Base-by-base conservation (phyloP, 2,113 vertebrate genomes). In the Oreocharis arfaki region DNA sequence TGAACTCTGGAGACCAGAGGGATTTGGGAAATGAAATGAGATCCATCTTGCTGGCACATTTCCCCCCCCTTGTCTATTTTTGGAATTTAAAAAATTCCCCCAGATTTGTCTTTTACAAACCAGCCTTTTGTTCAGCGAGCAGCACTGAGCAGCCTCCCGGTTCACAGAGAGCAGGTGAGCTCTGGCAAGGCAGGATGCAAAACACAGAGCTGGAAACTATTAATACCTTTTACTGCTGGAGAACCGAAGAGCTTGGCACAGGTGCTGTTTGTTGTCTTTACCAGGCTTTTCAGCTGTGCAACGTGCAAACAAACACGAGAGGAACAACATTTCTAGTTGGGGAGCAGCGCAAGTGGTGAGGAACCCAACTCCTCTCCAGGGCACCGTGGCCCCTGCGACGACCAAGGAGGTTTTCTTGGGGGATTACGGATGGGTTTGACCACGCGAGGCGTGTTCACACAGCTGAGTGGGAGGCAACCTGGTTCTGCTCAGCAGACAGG, bases 11-110 rank as follows among this genome's bases (percentile, higher is more conserved):
- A 96, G 92, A 96, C 90, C 89, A 94, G 93, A 95, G 87, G 93
- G 95, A 96, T 96, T 95, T 96, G 93, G 85, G 93, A 91, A 93
- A 92, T 94, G 96, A 96, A 97, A 96, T 33, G 76, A 96, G 94
- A 96, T 95, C 96, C 96, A 92, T 96, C 96, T 96, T 93, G 77
- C 95, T 91, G 95, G 95, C 92, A 95, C 88, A 81, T 90, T 86
- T 67, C 1, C 28, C 21, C 21, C 57, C 52, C 76, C 87, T 82
- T 69, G 81, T 96, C 96, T 96, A 96, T 96, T 94, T 96, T 91
- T 91, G 93, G 95, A 96, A 96, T 97, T 96, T 57, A 81, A 95
- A 96, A 94, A 96, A 96, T 93, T 91, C 89, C 86, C 89, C 92
- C 57, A 44, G 89, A 92, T 93, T 91, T 87, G 92, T 93, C 89